These are phyloP conservation scores for Apoda limacodes DNA, from an alignment of 2,888 invertebrate species.

Conservation along the genomic window DNA sequence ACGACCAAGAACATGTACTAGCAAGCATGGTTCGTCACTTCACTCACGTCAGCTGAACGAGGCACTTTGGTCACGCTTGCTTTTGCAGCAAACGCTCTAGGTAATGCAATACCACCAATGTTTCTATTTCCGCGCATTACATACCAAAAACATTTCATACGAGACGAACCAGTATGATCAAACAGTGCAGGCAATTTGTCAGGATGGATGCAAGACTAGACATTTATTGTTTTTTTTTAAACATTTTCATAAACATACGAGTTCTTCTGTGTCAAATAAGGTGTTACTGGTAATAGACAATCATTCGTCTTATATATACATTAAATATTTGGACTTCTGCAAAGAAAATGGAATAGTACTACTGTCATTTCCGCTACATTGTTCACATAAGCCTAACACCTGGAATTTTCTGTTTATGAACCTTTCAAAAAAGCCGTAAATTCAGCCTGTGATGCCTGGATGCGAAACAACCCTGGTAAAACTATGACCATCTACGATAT, in stretches of 20 bases:
- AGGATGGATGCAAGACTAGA: constrained; percentile 26
- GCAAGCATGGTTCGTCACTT: too few species aligned
- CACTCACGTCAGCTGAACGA: constrained; percentile 33
- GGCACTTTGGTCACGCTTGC: constrained; percentile 21
- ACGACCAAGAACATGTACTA: too few species aligned
- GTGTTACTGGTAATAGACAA: constrained; percentile 17
- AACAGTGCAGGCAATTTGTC: constrained; percentile 22
- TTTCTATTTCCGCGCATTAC: constrained; percentile 29
- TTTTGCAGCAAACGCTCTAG: constrained; percentile 18
- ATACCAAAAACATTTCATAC: constrained; percentile 25
- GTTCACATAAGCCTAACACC: constrained; percentile 19
- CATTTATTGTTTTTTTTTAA: constrained; percentile 16
- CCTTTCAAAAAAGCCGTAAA: constrained; percentile 18
- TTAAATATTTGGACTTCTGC: constrained; percentile 16
- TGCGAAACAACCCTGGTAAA: constrained; percentile 14
- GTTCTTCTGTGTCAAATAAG: constrained; percentile 15
- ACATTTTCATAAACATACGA: constrained; percentile 12
- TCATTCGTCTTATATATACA: constrained; percentile 14
- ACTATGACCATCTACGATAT: too few species aligned
- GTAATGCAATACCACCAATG: constrained; percentile 19
- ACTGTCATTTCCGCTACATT: constrained; percentile 18
- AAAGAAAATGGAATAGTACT: constrained; percentile 15
- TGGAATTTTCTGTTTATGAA: constrained; percentile 17
- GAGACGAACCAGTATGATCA: constrained; percentile 21
- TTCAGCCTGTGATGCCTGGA: constrained; percentile 15